These are phyloP conservation scores for Osmoderma eremita DNA, from an alignment of 2,888 invertebrate species.

Conservation along the genomic window DNA sequence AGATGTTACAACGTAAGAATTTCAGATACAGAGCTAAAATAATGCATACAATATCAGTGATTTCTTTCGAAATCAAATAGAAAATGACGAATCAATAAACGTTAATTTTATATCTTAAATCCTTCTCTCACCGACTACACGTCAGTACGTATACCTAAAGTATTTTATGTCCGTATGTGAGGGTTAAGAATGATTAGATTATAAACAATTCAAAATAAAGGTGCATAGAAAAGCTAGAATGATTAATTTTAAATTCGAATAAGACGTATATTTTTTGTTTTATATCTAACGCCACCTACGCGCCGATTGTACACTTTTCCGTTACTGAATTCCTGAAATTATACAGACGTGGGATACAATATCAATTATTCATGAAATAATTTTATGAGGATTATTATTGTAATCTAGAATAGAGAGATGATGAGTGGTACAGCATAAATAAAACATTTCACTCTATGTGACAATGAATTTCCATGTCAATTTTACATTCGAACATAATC, in stretches of 20 bases:
- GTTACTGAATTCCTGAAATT: slow-evolving; percentile 36
- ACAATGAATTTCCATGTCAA: slow-evolving; percentile 25
- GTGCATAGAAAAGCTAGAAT: background rate
- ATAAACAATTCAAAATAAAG: no score
- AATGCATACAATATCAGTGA: no score
- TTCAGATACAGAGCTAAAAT: no score
- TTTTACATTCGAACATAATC: slow-evolving; percentile 15
- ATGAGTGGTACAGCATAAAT: slow-evolving; percentile 33
- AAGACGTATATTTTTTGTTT: slow-evolving; percentile 34
- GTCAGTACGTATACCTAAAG: no score
- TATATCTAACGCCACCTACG: slow-evolving; percentile 24
- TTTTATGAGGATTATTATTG: slow-evolving; percentile 42
- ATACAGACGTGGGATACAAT: slow-evolving; percentile 31
- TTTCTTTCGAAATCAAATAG: no score
- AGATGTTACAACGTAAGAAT: no score
- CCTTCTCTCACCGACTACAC: no score
- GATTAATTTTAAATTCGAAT: slow-evolving; percentile 42
- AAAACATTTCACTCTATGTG: slow-evolving; percentile 24
- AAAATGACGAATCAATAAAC: no score
- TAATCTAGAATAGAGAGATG: slow-evolving; percentile 38
- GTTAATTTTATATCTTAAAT: no score
- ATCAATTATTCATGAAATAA: slow-evolving; percentile 43
- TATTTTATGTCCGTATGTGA: no score
- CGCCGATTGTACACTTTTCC: slow-evolving; percentile 38
- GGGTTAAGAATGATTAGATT: no score